Percentiles rank a stretch among this genome's conserved stretches.
Conservation (phyloP, 2,888 invertebrate genomes). For the Hydriomena furcata region DNA sequence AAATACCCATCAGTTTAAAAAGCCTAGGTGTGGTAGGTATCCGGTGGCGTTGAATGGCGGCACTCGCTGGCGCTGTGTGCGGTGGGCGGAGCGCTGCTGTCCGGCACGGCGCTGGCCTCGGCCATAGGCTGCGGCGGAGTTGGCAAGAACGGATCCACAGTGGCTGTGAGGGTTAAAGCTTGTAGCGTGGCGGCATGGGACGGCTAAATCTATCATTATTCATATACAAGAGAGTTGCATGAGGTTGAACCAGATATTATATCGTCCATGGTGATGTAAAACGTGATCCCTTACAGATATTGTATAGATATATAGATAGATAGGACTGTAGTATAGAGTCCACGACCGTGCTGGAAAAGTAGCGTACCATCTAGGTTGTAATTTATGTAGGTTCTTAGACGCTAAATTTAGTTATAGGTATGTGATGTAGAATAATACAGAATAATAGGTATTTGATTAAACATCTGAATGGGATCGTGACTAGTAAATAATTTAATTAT, state of each 20-base stretch:
- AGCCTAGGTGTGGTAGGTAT: constrained; percentile 52
- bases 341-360: background rate
- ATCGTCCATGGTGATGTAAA: background rate
- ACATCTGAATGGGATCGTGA: background rate
- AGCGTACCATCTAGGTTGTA: background rate
- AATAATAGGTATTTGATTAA: background rate
- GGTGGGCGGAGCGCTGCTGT: constrained; percentile 69
- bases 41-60: constrained; percentile 86
- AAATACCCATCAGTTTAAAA: constrained; percentile 7
- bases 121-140: constrained; percentile 95
- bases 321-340: background rate
- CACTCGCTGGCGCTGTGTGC: constrained; percentile 85
- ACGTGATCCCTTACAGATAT: background rate
- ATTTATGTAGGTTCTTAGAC: background rate
- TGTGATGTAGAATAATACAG: background rate
- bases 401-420: background rate
- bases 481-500: background rate
- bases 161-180: constrained; percentile 90
- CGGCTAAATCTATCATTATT: background rate
- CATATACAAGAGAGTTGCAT: background rate
- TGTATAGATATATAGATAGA: background rate
- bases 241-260: too few relatives aligned
- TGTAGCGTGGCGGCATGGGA: constrained; percentile 16
- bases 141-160: constrained; percentile 99
- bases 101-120: constrained; percentile 88